Base-by-base conservation (phyloP, 2,797 vertebrate species). In the Anguilla marmorata region DNA sequence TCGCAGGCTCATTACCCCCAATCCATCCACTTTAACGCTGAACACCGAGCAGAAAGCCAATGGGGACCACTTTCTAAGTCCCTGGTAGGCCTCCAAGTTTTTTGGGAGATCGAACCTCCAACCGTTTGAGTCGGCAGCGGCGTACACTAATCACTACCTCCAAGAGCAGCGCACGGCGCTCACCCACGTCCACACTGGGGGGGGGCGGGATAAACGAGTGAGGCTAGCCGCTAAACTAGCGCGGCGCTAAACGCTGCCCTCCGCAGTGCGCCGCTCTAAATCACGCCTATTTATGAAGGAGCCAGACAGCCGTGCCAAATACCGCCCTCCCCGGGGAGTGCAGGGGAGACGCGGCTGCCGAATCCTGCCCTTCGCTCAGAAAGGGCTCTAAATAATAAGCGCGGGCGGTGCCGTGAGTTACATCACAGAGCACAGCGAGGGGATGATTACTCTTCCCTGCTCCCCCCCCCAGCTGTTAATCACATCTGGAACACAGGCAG, bases 281-380 rank as follows among this genome's bases (percentile, higher is more conserved):
- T 84, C 76, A 45, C 60, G 45, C 27, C 80, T 69, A 45, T 87
- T 87, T 84, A 84, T 60, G 41, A 66, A 72, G 60, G 58, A n/a
- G 60, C 37, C 66, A 27, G 30, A 33, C 50, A 82, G 41, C 41
- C 52, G 11, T 56, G 83, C 83, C 27, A 58, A 84, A 56, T 50
- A 82, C 79, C 1, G 79, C 11, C 83, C 50, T 21, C 50, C 80
- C 79, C 48, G 33, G 76, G 11, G 27, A 69, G 76, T 1, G 16
- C 30, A 27, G 41, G 54, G 45, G 60, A 16, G 79, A 30, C 6
- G 60, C 7, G 45, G 79, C 74, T 76, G n/a, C 50, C 30, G 5
- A 87, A 60, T 79, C 58, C 79, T 52, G 74, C 74, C 24, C 72
- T 45, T n/a, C 79, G 30, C 58, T 52, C 56, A 56, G 60, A 82